Conservation (phyloP, 2,797 vertebrate species). For the Sphaeramia orbicularis region DNA sequence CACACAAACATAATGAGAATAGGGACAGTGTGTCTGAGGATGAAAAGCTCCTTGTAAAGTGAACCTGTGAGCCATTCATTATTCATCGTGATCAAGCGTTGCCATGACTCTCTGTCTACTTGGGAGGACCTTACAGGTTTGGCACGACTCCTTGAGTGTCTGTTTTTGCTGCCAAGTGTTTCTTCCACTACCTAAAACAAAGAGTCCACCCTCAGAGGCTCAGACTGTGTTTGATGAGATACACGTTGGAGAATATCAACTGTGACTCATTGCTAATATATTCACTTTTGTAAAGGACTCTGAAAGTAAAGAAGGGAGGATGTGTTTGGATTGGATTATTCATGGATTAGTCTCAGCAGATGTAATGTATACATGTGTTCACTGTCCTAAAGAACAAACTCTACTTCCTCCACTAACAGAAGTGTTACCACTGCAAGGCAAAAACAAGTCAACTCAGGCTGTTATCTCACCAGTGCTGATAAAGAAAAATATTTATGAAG, state of each 20-base stretch:
- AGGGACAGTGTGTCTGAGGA: slow-evolving; percentile 65
- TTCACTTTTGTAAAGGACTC: background rate
- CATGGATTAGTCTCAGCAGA: slow-evolving; percentile 10
- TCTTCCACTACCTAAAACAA: slow-evolving; percentile 88
- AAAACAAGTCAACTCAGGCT: background rate
- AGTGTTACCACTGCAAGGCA: slow-evolving; percentile 3
- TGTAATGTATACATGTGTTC: too few relatives aligned
- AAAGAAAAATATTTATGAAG: background rate
- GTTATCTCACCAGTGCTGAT: background rate
- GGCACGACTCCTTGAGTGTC: slow-evolving; percentile 65
- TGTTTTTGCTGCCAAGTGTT: slow-evolving; percentile 81
- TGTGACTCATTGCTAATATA: slow-evolving; percentile 85
- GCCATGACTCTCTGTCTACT: slow-evolving; percentile 77
- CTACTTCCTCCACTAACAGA: too few relatives aligned
- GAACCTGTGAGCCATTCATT: slow-evolving; percentile 81
- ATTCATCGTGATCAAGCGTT: slow-evolving; percentile 82
- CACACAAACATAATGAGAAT: slow-evolving; percentile 70
- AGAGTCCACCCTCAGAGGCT: slow-evolving; percentile 84
- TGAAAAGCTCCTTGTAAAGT: slow-evolving; percentile 84
- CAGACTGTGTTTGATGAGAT: slow-evolving; percentile 89
- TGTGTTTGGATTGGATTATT: slow-evolving; percentile 12
- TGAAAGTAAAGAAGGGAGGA: background rate
- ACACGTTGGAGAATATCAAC: slow-evolving; percentile 89
- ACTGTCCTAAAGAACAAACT: too few relatives aligned
- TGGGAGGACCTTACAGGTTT: slow-evolving; percentile 72